These are phyloP conservation scores for Aelia acuminata DNA, from an alignment of 2,888 invertebrate species.

Conservation along the genomic window DNA sequence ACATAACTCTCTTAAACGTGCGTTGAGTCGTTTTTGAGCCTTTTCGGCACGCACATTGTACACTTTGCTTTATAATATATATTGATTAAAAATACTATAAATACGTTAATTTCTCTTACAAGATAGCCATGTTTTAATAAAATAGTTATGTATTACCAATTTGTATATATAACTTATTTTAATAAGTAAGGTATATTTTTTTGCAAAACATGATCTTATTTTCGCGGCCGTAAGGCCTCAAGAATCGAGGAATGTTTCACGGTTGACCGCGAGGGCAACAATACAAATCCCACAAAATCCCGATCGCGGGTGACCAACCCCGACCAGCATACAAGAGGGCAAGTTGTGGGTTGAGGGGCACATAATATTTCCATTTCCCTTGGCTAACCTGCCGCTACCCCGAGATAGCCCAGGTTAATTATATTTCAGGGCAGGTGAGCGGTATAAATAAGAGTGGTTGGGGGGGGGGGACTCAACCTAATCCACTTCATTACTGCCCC, in stretches of 20 bases:
- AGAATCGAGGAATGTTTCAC: constrained; percentile 2
- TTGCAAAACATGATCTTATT: neutral
- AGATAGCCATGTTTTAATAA: too few relatives aligned
- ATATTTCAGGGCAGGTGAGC: constrained; percentile 28
- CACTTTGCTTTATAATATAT: too few relatives aligned
- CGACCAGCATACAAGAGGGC: neutral
- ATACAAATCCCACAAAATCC: constrained; percentile 13
- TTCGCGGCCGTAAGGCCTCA: neutral
- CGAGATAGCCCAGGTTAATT: neutral
- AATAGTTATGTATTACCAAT: too few relatives aligned
- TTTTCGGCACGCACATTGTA: too few relatives aligned
- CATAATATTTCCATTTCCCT: constrained; percentile 22
- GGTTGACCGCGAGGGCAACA: neutral
- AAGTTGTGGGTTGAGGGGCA: neutral
- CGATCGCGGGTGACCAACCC: neutral
- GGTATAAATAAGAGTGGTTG: neutral
- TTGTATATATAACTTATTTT: too few relatives aligned
- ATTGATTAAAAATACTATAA: too few relatives aligned
- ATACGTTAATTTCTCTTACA: too few relatives aligned
- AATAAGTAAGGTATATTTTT: too few relatives aligned
- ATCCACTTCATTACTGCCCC: neutral
- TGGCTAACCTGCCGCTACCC: neutral
- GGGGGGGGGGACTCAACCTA: neutral
- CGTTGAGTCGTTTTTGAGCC: too few relatives aligned
- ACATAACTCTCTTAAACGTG: too few relatives aligned